Conservation (phyloP, 2,888 invertebrate genomes). For the Mystacides longicornis region DNA sequence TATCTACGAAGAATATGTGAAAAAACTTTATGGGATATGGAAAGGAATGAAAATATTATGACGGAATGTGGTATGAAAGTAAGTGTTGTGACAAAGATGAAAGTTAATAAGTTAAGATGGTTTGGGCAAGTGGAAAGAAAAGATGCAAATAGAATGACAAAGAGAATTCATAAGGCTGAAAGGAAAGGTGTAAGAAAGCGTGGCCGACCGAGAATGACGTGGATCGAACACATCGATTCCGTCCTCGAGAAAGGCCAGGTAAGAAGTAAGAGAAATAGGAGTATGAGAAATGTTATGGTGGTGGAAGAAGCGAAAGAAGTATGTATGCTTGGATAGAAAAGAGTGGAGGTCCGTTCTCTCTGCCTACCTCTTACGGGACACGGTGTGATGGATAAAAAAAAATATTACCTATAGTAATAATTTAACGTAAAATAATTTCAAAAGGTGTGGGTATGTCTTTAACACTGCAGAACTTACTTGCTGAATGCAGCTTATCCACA, state of each 20-base stretch:
- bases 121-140: not conserved
- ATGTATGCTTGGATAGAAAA: no score
- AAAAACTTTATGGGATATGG: no score
- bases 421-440: not conserved
- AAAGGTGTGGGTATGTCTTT: no score
- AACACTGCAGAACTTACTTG: not conserved
- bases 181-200: not conserved
- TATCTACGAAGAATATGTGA: no score
- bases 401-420: not conserved
- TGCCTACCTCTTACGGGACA: not conserved
- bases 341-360: not conserved
- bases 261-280: no score
- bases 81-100: not conserved
- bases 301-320: no score
- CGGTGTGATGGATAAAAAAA: not conserved
- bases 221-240: not conserved
- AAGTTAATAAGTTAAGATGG: no score
- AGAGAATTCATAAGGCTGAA: not conserved
- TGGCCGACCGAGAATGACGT: not conserved
- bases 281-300: no score
- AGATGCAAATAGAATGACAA: not conserved
- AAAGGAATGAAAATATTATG: no score
- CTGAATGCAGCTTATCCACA: not conserved
- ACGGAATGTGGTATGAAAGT: no score
- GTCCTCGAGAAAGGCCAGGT: no score